Evolutionary conservation across 2,113 vertebrate species (phyloP).

Genomic region (Anoplopoma fimbria): DNA sequence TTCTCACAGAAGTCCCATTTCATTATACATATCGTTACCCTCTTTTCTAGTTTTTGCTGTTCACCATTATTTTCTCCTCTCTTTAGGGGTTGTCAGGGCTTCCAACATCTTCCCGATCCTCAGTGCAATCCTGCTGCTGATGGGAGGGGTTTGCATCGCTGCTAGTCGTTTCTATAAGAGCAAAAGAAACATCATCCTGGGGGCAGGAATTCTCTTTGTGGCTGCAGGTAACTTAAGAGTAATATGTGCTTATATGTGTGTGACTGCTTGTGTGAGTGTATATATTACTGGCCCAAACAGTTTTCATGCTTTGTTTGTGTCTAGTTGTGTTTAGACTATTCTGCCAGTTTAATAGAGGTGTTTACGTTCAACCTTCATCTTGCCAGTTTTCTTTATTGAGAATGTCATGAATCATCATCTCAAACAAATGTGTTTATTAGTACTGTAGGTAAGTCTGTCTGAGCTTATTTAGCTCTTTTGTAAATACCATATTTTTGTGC

Average conservation of each 20-base stretch:
- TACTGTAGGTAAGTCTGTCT: constrained; percentile 1
- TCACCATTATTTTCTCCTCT: constrained; percentile 19
- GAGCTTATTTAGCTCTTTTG: constrained; percentile 18
- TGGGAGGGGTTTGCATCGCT: constrained; percentile 94
- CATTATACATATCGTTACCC: neutral
- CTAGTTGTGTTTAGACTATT: constrained; percentile 11
- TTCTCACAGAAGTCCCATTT: neutral
- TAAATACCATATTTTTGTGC: constrained; percentile 37
- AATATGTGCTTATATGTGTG: neutral
- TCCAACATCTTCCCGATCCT: constrained; percentile 98
- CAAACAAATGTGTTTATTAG: constrained; percentile 20
- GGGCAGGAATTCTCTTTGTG: constrained; percentile 94
- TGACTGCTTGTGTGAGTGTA: neutral
- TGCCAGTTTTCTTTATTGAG: constrained; percentile 16
- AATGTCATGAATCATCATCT: constrained; percentile 26
- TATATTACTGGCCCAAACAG: constrained; percentile 11
- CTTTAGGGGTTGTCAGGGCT: constrained; percentile 91
- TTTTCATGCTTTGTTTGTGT: constrained; percentile 44
- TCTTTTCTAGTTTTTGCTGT: neutral
- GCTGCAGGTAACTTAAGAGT: constrained; percentile 88
- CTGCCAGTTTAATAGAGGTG: constrained; percentile 34
- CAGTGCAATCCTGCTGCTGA: constrained; percentile 93
- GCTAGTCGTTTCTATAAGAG: constrained; percentile 94
- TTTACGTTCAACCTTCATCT: neutral
- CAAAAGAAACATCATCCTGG: constrained; percentile 94